phyloP scores from a whole-genome alignment of 1,140 invertebrate genomes.

The Paralvinella palmiformis region DNA sequence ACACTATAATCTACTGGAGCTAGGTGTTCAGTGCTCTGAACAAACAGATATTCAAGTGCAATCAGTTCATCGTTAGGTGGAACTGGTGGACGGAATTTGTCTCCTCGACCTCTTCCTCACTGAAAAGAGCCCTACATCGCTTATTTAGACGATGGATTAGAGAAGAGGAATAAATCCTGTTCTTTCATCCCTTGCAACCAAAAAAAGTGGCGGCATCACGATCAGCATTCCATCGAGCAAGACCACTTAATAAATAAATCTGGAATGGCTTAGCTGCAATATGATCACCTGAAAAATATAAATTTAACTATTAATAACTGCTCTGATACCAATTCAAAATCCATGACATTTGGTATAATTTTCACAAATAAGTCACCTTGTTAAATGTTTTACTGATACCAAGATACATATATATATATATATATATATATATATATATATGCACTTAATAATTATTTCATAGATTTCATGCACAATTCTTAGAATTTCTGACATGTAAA shows the following conservation, averaged over 20 bases:
- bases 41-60: not conserved
- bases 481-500: too few relatives aligned
- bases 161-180: constrained; percentile 14
- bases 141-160: constrained; percentile 21
- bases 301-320: too few relatives aligned
- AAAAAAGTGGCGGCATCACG: constrained; percentile 14
- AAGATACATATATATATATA: too few relatives aligned
- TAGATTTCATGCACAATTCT: too few relatives aligned
- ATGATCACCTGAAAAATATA: constrained; percentile 21
- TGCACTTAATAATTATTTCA: too few relatives aligned
- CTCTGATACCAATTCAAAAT: too few relatives aligned
- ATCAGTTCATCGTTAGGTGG: not conserved
- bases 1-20: not conserved
- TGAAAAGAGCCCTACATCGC: too few relatives aligned
- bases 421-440: too few relatives aligned
- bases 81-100: constrained; percentile 14
- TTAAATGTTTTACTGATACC: too few relatives aligned
- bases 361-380: too few relatives aligned
- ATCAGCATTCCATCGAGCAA: constrained; percentile 25
- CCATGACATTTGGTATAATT: too few relatives aligned
- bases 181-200: not conserved
- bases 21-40: not conserved
- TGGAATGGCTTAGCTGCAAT: constrained; percentile 25
- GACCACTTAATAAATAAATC: constrained; percentile 24
- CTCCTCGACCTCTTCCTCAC: too few relatives aligned